A percentile compares a stretch with the other conserved stretches of the same genome.
Evolutionary conservation across 2,797 vertebrate genomes (phyloP).

Genomic region (Octomys mimax): DNA sequence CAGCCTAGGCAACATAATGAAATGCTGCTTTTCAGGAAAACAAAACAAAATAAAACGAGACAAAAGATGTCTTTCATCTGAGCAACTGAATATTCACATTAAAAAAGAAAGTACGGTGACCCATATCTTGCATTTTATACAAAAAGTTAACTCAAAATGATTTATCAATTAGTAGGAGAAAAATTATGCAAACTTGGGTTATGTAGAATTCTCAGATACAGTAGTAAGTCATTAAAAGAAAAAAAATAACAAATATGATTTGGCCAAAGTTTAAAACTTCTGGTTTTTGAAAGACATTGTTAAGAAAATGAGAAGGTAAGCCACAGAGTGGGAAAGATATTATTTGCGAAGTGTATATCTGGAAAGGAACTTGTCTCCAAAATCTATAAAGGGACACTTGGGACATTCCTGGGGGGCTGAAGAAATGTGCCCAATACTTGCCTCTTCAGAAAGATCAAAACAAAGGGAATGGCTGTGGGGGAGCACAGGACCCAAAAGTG

Average conservation of each 20-base stretch:
- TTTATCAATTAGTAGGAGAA: neutral
- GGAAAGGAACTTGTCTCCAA: neutral
- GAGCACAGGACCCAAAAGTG: neutral
- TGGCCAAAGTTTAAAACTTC: slow-evolving; percentile 36
- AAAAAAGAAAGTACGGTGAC: neutral
- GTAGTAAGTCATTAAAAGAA: neutral
- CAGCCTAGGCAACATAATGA: neutral
- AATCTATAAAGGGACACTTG: neutral
- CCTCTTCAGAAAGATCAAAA: neutral
- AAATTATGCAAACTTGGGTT: neutral
- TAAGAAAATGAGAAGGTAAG: neutral
- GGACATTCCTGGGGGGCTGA: neutral
- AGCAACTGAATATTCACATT: neutral
- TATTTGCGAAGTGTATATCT: neutral
- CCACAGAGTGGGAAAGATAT: neutral
- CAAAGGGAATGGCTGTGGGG: neutral
- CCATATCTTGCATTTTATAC: neutral
- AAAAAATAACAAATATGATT: neutral
- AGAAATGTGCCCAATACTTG: neutral
- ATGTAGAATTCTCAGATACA: neutral
- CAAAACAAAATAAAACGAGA: neutral
- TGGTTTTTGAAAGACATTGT: slow-evolving; percentile 17
- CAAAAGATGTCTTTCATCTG: neutral
- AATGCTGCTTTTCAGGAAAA: neutral
- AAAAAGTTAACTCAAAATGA: slow-evolving; percentile 20